A percentile compares a stretch with the other conserved stretches of the same genome.
These are phyloP conservation scores for Catocala fraxini DNA, from an alignment of 2,888 invertebrate genomes.

Conservation along the genomic window DNA sequence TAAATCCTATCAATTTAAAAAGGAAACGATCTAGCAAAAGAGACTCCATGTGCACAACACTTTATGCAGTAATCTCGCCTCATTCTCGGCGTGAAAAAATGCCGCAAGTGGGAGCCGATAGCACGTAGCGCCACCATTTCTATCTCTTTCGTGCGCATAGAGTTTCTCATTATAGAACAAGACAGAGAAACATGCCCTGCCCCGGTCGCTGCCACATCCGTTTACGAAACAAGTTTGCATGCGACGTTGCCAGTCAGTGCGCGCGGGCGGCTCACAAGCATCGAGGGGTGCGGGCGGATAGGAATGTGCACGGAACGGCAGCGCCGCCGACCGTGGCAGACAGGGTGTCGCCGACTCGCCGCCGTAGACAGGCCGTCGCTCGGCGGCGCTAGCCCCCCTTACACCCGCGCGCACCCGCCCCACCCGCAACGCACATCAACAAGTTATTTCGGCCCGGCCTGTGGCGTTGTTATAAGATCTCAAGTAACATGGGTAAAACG, in stretches of 20 bases:
- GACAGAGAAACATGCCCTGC: conserved; percentile 75
- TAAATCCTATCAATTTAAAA: no score
- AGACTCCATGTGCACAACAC: conserved; percentile 73
- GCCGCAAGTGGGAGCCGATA: conserved; percentile 89
- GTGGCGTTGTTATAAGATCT: conserved; percentile 70
- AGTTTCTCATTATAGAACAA: conserved; percentile 57
- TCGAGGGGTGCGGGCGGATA: conserved; percentile 82
- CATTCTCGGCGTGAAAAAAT: conserved; percentile 89
- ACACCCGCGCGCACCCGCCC: conserved; percentile 71
- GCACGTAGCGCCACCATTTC: conserved; percentile 86
- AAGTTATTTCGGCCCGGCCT: conserved; percentile 84
- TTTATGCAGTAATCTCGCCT: conserved; percentile 88
- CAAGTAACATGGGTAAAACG: conserved; percentile 60
- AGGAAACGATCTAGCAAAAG: no score
- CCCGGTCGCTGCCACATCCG: conserved; percentile 89
- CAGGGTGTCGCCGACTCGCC: conserved; percentile 97
- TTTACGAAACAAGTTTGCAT: conserved; percentile 91
- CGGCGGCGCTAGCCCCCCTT: conserved; percentile 83
- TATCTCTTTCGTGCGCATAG: conserved; percentile 65
- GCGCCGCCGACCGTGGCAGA: conserved; percentile 94
- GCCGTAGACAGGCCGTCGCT: conserved; percentile 94
- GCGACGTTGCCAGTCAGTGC: conserved; percentile 86
- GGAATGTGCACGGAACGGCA: conserved; percentile 88
- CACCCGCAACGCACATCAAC: conserved; percentile 84
- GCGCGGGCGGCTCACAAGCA: conserved; percentile 80